A percentile compares a stretch with the other conserved stretches of the same genome.
Conservation (phyloP, 1,140 invertebrate genomes). For the Hycleus cichorii region DNA sequence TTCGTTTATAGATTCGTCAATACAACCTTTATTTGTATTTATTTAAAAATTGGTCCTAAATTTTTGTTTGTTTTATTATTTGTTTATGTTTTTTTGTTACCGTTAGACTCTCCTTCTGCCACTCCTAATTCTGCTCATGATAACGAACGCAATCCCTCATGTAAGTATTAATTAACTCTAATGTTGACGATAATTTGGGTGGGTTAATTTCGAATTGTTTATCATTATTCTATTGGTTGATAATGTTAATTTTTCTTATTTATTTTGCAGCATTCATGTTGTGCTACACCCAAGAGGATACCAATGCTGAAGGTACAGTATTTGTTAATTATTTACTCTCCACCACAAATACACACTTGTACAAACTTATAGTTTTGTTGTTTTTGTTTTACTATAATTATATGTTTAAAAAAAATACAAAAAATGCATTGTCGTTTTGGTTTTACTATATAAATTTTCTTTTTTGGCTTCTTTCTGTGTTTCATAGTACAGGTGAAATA, state of each 20-base stretch:
- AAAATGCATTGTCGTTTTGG: conserved; percentile 27
- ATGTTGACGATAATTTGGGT: not conserved
- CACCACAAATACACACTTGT: not conserved
- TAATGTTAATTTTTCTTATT: conserved; percentile 28
- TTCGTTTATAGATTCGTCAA: conserved; percentile 3
- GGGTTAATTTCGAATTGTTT: not conserved
- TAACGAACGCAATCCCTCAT: conserved; percentile 32
- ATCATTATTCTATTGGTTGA: not conserved
- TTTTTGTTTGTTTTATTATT: conserved; percentile 12
- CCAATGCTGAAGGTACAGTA: conserved; percentile 76
- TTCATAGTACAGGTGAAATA: conserved; percentile 72
- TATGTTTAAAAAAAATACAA: conserved; percentile 15
- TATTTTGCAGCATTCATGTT: conserved; percentile 83
- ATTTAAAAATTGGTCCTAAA: not conserved
- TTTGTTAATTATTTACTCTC: conserved; percentile 20
- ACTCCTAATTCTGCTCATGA: conserved; percentile 36
- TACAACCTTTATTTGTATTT: not conserved
- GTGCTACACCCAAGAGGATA: conserved; percentile 84
- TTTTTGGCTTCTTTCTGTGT: conserved; percentile 51
- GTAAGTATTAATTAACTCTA: conserved; percentile 24
- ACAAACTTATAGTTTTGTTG: not conserved
- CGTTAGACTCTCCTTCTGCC: conserved; percentile 36
- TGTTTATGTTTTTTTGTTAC: conserved; percentile 32
- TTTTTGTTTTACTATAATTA: not conserved
- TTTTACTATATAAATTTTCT: conserved; percentile 41